phyloP scores from a whole-genome alignment of 2,113 vertebrate genomes.

The Lathamus discolor region DNA sequence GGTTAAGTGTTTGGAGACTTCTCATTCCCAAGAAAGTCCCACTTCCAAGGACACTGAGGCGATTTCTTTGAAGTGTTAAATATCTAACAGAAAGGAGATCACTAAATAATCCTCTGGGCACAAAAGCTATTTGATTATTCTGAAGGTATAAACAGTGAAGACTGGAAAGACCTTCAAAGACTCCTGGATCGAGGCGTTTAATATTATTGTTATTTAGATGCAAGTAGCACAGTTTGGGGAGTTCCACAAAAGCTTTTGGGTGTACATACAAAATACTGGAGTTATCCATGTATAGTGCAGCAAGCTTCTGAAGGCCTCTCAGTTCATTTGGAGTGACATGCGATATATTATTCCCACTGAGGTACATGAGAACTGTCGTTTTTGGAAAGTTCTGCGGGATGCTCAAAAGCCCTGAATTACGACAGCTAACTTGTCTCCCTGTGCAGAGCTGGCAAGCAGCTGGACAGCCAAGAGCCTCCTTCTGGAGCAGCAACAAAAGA shows the following conservation, averaged over 20 bases:
- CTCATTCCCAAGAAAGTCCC: slow-evolving; percentile 65
- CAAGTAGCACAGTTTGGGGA: slow-evolving; percentile 65
- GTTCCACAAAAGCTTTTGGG: slow-evolving; percentile 69
- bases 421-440: slow-evolving; percentile 71
- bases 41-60: slow-evolving; percentile 57
- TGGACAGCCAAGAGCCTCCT: slow-evolving; percentile 64
- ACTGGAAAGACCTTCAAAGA: slow-evolving; percentile 72
- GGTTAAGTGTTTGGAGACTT: slow-evolving; percentile 70
- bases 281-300: slow-evolving; percentile 73
- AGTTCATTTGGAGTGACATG: slow-evolving; percentile 57
- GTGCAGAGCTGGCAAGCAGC: slow-evolving; percentile 71
- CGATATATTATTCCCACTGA: slow-evolving; percentile 75
- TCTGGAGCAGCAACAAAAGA: slow-evolving; percentile 68
- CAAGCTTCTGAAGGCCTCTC: slow-evolving; percentile 60
- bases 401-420: slow-evolving; percentile 62
- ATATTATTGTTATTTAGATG: slow-evolving; percentile 75
- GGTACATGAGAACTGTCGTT: slow-evolving; percentile 58
- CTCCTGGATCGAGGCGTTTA: slow-evolving; percentile 66
- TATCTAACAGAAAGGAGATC: slow-evolving; percentile 67
- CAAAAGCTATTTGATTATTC: slow-evolving; percentile 71
- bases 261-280: slow-evolving; percentile 53
- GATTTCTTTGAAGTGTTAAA: slow-evolving; percentile 70
- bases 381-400: slow-evolving; percentile 68
- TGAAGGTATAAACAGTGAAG: slow-evolving; percentile 71
- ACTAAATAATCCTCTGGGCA: slow-evolving; percentile 72